phyloP scores from a whole-genome alignment of 2,113 vertebrate genomes.

The Sebastes schlegelii region DNA sequence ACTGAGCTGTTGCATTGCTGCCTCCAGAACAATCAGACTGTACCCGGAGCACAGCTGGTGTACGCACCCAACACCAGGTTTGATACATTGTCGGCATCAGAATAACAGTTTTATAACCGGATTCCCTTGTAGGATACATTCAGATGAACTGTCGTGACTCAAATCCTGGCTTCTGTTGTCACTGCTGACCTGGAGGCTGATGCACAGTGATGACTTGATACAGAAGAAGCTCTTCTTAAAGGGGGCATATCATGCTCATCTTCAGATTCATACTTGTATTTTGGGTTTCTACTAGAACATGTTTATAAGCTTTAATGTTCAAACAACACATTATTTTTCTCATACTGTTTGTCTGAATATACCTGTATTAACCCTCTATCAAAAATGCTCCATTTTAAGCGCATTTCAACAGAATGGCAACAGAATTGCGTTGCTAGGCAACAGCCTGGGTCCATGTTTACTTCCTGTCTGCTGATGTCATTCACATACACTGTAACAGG shows the following conservation, averaged over 20 bases:
- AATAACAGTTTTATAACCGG: background rate
- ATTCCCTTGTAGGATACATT: background rate
- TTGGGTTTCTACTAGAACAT: too few relatives aligned
- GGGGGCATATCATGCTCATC: background rate
- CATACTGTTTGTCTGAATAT: too few relatives aligned
- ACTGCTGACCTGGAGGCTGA: conserved; percentile 2
- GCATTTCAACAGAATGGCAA: too few relatives aligned
- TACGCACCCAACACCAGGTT: background rate
- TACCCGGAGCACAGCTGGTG: background rate
- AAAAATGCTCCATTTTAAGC: too few relatives aligned
- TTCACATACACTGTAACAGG: too few relatives aligned
- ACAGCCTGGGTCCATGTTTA: too few relatives aligned
- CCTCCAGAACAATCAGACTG: conserved; percentile 7
- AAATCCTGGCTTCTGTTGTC: background rate
- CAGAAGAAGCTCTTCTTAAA: background rate
- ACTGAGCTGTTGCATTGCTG: background rate
- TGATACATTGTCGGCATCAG: background rate
- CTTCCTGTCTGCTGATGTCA: too few relatives aligned
- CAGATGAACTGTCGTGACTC: background rate
- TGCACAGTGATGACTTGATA: background rate
- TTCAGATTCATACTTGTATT: too few relatives aligned
- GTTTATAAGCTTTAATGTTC: too few relatives aligned
- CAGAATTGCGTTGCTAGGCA: too few relatives aligned
- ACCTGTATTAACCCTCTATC: too few relatives aligned
- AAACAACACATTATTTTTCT: too few relatives aligned